Evolutionary conservation across 2,888 invertebrate genomes (phyloP).

Genomic region (Venustoraphidia nigricollis): DNA sequence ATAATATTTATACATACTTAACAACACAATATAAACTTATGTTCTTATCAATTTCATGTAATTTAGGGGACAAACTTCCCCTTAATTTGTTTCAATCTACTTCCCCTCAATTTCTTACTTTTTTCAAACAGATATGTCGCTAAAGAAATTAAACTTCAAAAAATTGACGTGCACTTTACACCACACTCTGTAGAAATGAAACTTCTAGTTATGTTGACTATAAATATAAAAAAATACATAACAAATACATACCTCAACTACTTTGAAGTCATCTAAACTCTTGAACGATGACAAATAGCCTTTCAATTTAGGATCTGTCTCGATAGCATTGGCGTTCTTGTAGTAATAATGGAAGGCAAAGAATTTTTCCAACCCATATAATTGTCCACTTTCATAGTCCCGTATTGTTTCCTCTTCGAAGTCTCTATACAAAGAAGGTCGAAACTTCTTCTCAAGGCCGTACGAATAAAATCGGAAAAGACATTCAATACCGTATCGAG

Average conservation of each 20-base stretch:
- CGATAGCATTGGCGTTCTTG: conserved; percentile 59
- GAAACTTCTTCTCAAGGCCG: conserved; percentile 90
- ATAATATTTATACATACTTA: too few relatives aligned
- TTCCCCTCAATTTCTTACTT: too few relatives aligned
- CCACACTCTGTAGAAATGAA: neutral
- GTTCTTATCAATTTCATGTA: too few relatives aligned
- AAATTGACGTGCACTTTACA: neutral
- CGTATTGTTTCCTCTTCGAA: conserved; percentile 86
- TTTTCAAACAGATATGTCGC: too few relatives aligned
- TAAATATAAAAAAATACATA: neutral
- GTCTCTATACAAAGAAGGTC: conserved; percentile 88
- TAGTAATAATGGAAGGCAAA: conserved; percentile 98
- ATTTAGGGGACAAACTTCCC: too few relatives aligned
- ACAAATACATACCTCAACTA: conserved; percentile 42
- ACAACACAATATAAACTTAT: too few relatives aligned
- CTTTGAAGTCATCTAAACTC: conserved; percentile 79
- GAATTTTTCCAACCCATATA: conserved; percentile 97
- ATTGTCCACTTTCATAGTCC: conserved; percentile 84
- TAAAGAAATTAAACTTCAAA: too few relatives aligned
- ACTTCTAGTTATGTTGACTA: neutral
- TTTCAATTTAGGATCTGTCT: conserved; percentile 56
- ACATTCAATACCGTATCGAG: conserved; percentile 75
- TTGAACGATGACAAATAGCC: conserved; percentile 65
- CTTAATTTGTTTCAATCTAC: too few relatives aligned
- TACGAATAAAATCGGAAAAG: conserved; percentile 96